Conservation (phyloP, 2,888 invertebrate genomes). For the Ormyrus thymus region DNA sequence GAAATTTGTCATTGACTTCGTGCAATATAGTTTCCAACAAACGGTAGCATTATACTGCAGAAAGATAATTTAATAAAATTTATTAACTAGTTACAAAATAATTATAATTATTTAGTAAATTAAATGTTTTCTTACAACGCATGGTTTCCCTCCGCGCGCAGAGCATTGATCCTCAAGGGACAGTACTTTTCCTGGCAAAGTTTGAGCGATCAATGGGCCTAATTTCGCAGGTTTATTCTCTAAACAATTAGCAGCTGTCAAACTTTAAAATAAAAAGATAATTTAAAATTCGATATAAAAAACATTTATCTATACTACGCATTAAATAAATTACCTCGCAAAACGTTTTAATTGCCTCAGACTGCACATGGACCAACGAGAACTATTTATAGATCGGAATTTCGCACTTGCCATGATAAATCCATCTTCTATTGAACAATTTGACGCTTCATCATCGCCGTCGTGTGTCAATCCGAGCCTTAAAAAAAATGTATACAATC, state of each 20-base stretch:
- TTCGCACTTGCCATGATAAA: constrained; percentile 54
- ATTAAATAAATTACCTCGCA: constrained; percentile 32
- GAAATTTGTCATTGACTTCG: constrained; percentile 47
- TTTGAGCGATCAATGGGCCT: constrained; percentile 22
- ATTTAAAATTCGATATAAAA: too few species aligned
- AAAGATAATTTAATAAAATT: constrained; percentile 2
- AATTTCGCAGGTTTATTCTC: constrained; percentile 49
- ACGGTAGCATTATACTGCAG: constrained; percentile 51
- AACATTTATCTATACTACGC: not conserved
- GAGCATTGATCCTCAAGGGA: constrained; percentile 49
- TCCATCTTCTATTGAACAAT: constrained; percentile 51
- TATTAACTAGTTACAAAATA: not conserved
- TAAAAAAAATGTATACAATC: not conserved
- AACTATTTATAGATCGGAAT: constrained; percentile 41
- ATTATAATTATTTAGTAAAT: not conserved
- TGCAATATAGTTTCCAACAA: constrained; percentile 53
- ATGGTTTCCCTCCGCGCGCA: constrained; percentile 50
- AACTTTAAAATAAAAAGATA: constrained; percentile 18
- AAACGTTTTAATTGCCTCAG: constrained; percentile 39
- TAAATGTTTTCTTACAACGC: constrained; percentile 36
- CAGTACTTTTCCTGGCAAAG: constrained; percentile 49
- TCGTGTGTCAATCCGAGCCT: constrained; percentile 52
- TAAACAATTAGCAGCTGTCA: constrained; percentile 45
- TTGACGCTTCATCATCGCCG: constrained; percentile 42
- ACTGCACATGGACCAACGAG: constrained; percentile 52